Percentiles rank a stretch among this genome's conserved stretches.
Evolutionary conservation across 53 echinoderm and acorn worm genomes (phyloP).

Genomic region (Actinopyga echinites): DNA sequence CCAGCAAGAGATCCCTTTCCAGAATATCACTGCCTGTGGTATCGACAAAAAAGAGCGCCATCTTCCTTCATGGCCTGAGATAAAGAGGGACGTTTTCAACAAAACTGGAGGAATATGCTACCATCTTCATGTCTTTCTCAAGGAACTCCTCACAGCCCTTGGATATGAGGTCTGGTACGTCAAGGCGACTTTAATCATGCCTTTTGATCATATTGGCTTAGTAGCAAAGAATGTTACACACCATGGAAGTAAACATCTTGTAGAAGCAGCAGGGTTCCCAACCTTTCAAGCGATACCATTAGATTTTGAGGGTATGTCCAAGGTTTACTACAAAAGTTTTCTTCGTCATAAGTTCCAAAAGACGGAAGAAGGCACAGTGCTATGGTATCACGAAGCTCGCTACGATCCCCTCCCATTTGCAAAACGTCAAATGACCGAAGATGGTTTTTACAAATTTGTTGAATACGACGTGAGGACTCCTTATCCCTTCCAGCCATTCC

Average conservation of each 20-base stretch:
- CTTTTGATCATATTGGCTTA: background rate
- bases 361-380: background rate
- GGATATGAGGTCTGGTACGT: background rate
- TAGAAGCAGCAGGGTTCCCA: background rate
- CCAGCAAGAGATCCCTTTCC: background rate
- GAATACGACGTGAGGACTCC: background rate
- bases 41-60: background rate
- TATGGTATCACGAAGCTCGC: too few species aligned
- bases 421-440: background rate
- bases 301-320: background rate
- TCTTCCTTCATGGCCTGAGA: background rate
- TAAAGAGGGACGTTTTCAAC: background rate
- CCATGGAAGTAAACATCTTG: background rate
- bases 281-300: background rate
- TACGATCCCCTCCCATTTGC: too few species aligned
- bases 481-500: background rate
- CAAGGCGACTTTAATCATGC: background rate
- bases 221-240: background rate
- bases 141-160: background rate
- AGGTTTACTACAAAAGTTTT: background rate
- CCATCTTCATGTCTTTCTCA: background rate
- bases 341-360: background rate
- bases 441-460: slow-evolving; percentile 1
- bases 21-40: background rate
- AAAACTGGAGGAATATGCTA: background rate